A percentile compares a stretch with the other conserved stretches of the same genome.
Conservation (phyloP, 2,888 invertebrate genomes). For the Sussaba pulchella region DNA sequence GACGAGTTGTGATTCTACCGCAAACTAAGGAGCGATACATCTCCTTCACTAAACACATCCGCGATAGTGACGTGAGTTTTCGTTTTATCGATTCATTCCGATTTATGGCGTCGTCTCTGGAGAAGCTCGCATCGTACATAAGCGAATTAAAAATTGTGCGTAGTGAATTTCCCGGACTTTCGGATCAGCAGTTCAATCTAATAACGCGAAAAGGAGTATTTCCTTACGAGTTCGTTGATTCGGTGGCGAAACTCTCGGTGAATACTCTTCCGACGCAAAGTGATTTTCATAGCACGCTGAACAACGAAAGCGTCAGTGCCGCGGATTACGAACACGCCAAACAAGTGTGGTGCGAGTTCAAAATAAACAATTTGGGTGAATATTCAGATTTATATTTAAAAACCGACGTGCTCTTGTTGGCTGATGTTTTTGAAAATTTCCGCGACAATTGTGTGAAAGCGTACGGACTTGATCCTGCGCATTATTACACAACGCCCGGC, state of each 20-base stretch:
- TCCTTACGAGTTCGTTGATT: constrained; percentile 76
- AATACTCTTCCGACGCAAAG: constrained; percentile 62
- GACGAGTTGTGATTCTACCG: constrained; percentile 65
- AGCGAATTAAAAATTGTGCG: constrained; percentile 52
- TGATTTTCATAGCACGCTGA: constrained; percentile 70
- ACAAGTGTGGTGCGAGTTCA: constrained; percentile 77
- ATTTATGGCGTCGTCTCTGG: constrained; percentile 75
- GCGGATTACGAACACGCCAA: constrained; percentile 77
- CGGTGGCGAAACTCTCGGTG: constrained; percentile 68
- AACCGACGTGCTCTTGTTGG: constrained; percentile 79
- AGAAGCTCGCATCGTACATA: constrained; percentile 72
- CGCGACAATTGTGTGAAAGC: constrained; percentile 70
- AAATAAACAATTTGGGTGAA: constrained; percentile 75
- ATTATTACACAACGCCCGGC: constrained; percentile 63
- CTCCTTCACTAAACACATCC: constrained; percentile 73
- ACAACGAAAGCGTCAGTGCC: constrained; percentile 61
- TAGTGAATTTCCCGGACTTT: no score
- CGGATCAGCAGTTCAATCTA: no score
- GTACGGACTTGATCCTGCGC: constrained; percentile 76
- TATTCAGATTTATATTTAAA: constrained; percentile 80
- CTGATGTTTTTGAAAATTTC: constrained; percentile 81
- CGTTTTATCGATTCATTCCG: constrained; percentile 63
- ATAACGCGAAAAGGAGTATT: constrained; percentile 78
- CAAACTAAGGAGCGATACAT: constrained; percentile 74
- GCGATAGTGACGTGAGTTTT: constrained; percentile 22